phyloP scores from a whole-genome alignment of 2,113 vertebrate genomes.

The Nycticorax nycticorax region DNA sequence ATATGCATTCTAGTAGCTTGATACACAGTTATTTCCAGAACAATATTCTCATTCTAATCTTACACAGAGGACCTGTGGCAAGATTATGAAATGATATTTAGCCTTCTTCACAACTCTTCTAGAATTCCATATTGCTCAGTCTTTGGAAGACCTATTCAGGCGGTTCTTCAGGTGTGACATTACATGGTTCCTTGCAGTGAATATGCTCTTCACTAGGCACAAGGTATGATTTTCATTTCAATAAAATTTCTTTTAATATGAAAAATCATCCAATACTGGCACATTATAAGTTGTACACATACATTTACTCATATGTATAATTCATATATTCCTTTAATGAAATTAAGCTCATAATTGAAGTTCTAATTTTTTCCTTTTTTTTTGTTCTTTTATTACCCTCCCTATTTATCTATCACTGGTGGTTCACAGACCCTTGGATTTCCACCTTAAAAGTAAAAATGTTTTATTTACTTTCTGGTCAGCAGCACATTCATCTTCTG shows the following conservation, averaged over 20 bases:
- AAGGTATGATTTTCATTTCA: not conserved
- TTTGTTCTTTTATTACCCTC: fast-evolving
- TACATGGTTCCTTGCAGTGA: not conserved
- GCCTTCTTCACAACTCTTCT: not conserved
- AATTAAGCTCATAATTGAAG: not conserved
- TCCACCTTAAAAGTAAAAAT: not conserved
- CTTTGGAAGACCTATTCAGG: not conserved
- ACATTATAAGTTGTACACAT: not conserved
- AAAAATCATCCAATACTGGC: not conserved
- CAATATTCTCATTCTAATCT: not conserved
- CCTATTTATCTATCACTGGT: not conserved
- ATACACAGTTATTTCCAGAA: not conserved
- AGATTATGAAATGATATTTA: not conserved
- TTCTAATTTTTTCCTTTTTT: not conserved
- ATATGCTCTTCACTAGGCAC: not conserved
- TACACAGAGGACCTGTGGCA: not conserved
- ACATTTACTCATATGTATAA: not conserved
- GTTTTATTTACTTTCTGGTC: not conserved
- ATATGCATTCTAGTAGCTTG: not conserved
- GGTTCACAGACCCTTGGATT: not conserved
- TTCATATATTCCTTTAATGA: not conserved
- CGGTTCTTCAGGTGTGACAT: not conserved
- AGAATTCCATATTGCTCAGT: not conserved
- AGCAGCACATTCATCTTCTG: not conserved
- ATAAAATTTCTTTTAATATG: not conserved